phyloP scores from a whole-genome alignment of 2,797 vertebrate genomes.

The Acridotheres tristis region DNA sequence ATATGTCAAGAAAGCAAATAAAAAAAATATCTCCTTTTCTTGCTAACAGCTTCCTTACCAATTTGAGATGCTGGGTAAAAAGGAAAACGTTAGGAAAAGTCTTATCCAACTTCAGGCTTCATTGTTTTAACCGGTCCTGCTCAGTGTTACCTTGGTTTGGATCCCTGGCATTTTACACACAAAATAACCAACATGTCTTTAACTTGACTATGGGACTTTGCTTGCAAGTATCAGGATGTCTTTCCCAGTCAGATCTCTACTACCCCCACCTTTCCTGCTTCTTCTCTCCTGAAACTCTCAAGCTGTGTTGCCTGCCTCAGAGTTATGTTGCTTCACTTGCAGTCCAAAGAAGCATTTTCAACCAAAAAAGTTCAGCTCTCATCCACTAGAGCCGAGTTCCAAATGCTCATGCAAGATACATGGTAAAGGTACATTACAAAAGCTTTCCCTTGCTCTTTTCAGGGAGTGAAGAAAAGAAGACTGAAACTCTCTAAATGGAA shows the following conservation, averaged over 20 bases:
- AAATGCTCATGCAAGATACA: rapidly evolving
- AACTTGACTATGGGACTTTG: background rate
- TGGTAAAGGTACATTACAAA: background rate
- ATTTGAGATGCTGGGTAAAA: background rate
- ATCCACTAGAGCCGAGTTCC: background rate
- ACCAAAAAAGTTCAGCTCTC: background rate
- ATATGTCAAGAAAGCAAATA: background rate
- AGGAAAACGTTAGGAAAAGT: background rate
- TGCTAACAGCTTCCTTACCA: background rate
- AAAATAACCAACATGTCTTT: background rate
- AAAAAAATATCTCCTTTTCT: background rate
- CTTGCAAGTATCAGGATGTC: background rate
- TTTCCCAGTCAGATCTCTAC: background rate
- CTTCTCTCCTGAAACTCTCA: background rate
- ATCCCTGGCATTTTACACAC: background rate
- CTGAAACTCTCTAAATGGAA: background rate
- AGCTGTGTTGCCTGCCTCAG: background rate
- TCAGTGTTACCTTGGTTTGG: background rate
- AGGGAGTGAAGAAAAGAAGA: background rate
- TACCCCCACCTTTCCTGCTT: background rate
- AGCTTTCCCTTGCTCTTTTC: background rate
- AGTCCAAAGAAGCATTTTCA: background rate
- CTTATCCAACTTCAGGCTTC: background rate
- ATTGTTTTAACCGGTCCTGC: background rate
- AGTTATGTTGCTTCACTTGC: background rate